Evolutionary conservation across 2,797 vertebrate species (phyloP).

Genomic region (Thunnus albacares): DNA sequence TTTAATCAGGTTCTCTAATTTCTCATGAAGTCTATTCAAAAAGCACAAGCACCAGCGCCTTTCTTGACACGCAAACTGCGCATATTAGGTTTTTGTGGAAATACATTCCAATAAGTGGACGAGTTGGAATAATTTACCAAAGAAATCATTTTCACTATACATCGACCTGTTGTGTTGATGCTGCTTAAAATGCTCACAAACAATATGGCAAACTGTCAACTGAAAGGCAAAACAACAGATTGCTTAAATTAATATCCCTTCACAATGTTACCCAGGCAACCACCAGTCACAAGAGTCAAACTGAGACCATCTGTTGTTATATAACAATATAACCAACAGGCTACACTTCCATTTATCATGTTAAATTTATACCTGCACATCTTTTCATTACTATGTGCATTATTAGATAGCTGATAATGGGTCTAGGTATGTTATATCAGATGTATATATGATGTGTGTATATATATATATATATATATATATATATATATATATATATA

Average conservation of each 20-base stretch:
- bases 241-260: not conserved
- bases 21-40: slow-evolving; percentile 7
- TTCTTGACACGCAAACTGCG: not conserved
- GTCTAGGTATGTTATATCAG: not conserved
- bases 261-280: not conserved
- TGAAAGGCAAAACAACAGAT: no score
- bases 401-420: not conserved
- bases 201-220: not conserved
- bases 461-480: no score
- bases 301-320: not conserved
- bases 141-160: not conserved
- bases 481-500: not conserved
- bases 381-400: not conserved
- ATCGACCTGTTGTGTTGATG: not conserved
- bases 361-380: no score
- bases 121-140: not conserved
- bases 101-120: not conserved
- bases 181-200: not conserved
- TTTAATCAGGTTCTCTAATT: slow-evolving; percentile 24
- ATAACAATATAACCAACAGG: not conserved
- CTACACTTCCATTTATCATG: not conserved
- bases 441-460: slow-evolving; percentile 13
- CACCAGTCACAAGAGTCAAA: not conserved
- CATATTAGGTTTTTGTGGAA: not conserved
- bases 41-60: not conserved